phyloP scores from a whole-genome alignment of 2,797 vertebrate species.

The Micrastur ruficollis region DNA sequence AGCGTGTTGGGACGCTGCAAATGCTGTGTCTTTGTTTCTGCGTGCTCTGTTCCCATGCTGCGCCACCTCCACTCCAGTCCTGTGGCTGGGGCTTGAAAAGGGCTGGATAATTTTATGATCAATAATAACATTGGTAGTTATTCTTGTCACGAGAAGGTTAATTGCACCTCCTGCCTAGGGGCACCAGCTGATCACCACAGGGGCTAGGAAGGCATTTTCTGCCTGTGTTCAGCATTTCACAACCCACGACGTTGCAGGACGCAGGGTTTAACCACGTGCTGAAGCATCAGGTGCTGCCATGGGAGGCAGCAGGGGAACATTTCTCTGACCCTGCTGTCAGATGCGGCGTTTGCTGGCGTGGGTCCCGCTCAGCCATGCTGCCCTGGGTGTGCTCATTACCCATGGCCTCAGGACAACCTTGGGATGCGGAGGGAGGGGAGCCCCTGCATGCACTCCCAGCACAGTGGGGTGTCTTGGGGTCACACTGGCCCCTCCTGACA shows the following conservation, averaged over 20 bases:
- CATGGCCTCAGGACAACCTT: accelerated
- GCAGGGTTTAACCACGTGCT: not conserved
- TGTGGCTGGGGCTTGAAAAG: not conserved
- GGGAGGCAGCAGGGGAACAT: not conserved
- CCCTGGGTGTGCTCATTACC: not conserved
- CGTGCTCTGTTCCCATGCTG: not conserved
- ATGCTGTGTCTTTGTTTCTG: not conserved
- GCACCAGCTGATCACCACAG: conserved; percentile 43
- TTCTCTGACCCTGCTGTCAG: not conserved
- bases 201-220: conserved; percentile 32
- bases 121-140: conserved; percentile 48
- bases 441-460: accelerated
- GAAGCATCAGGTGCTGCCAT: not conserved
- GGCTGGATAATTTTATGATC: conserved; percentile 22
- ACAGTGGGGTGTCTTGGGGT: accelerated
- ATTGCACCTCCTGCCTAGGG: conserved; percentile 62
- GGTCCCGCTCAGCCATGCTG: accelerated
- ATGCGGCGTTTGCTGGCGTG: accelerated
- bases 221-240: not conserved
- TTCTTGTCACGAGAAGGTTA: conserved; percentile 68
- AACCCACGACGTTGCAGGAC: not conserved
- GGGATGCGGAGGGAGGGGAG: not conserved
- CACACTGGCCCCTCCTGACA: not conserved
- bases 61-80: not conserved
- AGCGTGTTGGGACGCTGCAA: not conserved